Evolutionary conservation across 2,113 vertebrate genomes (phyloP).

Genomic region (Clarias batrachus): DNA sequence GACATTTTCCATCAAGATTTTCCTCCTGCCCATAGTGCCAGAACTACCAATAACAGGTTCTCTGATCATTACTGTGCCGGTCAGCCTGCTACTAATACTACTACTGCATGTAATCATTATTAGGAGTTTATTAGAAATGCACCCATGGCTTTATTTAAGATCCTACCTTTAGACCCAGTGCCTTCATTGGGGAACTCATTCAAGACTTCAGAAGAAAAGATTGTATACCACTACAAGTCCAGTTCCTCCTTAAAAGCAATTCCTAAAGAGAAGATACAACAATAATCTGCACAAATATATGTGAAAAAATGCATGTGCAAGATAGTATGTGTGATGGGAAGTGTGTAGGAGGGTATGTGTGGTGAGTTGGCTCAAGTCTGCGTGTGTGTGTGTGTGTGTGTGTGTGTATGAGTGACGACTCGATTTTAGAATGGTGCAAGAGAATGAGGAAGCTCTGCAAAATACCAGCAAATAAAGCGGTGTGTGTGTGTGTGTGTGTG

Average conservation of each 20-base stretch:
- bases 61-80: no score
- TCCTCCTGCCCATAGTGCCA: no score
- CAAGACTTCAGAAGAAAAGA: neutral
- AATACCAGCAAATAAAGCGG: neutral
- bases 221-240: neutral
- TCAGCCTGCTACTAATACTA: no score
- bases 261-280: neutral
- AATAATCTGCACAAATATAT: neutral
- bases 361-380: neutral
- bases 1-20: no score
- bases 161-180: neutral
- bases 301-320: neutral
- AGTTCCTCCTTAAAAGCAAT: neutral
- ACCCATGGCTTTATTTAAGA: neutral
- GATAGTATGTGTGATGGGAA: neutral
- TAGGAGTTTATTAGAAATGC: neutral
- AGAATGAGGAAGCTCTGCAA: conserved; percentile 8
- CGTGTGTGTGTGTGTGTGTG: neutral
- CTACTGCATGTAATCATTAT: neutral
- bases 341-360: neutral
- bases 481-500: neutral
- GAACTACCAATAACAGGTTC: no score
- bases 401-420: neutral
- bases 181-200: neutral
- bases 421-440: conserved; percentile 15